These are phyloP conservation scores for Tachysurus fulvidraco DNA, from an alignment of 2,113 vertebrate species.

Conservation along the genomic window DNA sequence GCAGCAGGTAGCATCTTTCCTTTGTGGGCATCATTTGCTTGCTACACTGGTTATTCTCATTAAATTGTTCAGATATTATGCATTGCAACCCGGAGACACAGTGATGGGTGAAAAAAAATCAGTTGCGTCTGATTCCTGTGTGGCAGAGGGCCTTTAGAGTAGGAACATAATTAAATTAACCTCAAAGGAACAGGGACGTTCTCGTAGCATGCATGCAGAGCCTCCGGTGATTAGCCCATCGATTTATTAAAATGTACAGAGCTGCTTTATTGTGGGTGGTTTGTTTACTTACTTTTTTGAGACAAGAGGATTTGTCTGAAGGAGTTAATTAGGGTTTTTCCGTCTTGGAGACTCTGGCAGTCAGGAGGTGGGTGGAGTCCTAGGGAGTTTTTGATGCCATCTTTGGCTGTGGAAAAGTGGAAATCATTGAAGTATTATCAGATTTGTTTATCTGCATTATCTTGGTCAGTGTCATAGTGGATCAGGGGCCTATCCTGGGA, in stretches of 20 bases:
- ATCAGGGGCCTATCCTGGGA: background rate
- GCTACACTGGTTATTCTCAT: constrained; percentile 6
- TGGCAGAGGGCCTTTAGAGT: constrained; percentile 10
- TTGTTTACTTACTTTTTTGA: constrained; percentile 46
- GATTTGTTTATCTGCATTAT: background rate
- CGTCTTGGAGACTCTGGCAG: constrained; percentile 11
- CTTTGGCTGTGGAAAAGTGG: background rate
- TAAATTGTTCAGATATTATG: constrained; percentile 42
- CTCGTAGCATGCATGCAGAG: background rate
- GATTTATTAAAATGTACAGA: constrained; percentile 55
- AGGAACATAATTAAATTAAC: constrained; percentile 55
- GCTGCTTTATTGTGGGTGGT: background rate
- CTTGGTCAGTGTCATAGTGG: background rate
- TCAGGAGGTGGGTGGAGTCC: background rate
- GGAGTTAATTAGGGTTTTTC: constrained; percentile 46
- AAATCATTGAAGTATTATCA: background rate
- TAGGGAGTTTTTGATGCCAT: background rate
- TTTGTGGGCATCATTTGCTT: background rate
- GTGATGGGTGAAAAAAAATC: constrained; percentile 29
- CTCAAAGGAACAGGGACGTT: constrained; percentile 47
- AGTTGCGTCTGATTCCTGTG: constrained; percentile 41
- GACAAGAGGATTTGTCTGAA: constrained; percentile 16
- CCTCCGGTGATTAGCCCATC: constrained; percentile 51
- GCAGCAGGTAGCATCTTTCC: background rate
- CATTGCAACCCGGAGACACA: constrained; percentile 13